Evolutionary conservation across 2,888 invertebrate genomes (phyloP).

Genomic region (Ormyrus pomaceus): DNA sequence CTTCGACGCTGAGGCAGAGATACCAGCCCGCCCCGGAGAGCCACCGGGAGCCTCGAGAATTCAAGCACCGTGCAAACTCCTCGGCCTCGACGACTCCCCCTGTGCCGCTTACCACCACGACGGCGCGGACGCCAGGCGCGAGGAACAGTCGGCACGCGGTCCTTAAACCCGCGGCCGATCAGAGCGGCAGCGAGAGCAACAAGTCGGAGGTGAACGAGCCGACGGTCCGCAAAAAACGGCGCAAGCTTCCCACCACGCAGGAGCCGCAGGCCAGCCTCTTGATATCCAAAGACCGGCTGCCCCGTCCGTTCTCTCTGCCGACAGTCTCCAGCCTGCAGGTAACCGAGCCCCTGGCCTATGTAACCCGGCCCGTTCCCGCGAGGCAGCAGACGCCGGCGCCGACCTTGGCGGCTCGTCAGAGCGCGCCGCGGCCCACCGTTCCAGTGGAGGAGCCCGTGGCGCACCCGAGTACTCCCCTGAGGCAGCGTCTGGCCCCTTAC

Average conservation of each 20-base stretch:
- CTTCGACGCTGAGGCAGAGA: background rate
- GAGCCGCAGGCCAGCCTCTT: background rate
- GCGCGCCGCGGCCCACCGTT: background rate
- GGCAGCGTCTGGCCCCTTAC: background rate
- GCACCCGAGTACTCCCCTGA: background rate
- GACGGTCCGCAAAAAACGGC: constrained; percentile 2
- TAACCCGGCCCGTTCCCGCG: background rate
- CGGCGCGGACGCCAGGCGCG: background rate
- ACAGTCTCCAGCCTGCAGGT: background rate
- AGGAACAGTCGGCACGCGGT: no score
- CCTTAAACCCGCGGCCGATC: background rate
- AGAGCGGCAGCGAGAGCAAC: background rate
- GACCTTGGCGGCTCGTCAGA: constrained; percentile 2
- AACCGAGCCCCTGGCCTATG: background rate
- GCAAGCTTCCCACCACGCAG: background rate
- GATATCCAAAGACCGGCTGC: constrained; percentile 52
- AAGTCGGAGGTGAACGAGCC: background rate
- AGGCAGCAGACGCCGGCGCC: background rate
- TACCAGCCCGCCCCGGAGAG: background rate
- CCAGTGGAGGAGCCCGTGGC: background rate
- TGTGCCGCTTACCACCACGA: constrained; percentile 3
- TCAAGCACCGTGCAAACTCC: background rate
- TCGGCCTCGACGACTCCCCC: background rate
- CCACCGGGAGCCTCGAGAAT: background rate
- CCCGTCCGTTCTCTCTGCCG: constrained; percentile 54